These are phyloP conservation scores for Tachina lurida DNA, from an alignment of 2,888 invertebrate genomes.

Conservation along the genomic window DNA sequence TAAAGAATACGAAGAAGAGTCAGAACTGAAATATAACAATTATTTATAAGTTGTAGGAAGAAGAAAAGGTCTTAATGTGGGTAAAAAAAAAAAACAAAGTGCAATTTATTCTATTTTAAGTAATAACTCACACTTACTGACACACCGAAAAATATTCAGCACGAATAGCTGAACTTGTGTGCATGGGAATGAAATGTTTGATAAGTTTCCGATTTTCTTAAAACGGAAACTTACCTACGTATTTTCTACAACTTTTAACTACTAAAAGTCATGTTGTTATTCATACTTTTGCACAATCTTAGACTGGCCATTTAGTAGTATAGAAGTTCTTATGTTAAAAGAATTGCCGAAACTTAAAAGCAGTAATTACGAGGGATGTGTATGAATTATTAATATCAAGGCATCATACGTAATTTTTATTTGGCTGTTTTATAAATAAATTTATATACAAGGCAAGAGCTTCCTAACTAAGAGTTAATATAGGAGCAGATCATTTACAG, in stretches of 20 bases:
- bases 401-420: no score
- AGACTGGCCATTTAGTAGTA: conserved; percentile 35
- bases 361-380: not conserved
- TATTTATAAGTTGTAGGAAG: conserved; percentile 39
- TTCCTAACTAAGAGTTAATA: no score
- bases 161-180: conserved; percentile 38
- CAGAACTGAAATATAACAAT: conserved; percentile 29
- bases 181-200: conserved; percentile 48
- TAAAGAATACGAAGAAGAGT: conserved; percentile 49
- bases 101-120: conserved; percentile 63
- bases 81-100: conserved; percentile 33
- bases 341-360: not conserved
- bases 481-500: no score
- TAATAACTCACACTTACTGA: conserved; percentile 52
- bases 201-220: conserved; percentile 68
- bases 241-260: conserved; percentile 41
- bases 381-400: no score
- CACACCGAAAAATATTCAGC: conserved; percentile 18
- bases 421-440: not conserved
- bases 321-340: conserved; percentile 7
- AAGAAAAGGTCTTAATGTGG: conserved; percentile 33
- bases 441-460: not conserved
- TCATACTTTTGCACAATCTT: conserved; percentile 21
- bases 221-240: conserved; percentile 61
- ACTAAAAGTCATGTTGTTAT: conserved; percentile 29